Evolutionary conservation across 2,888 invertebrate genomes (phyloP).

Genomic region (Oscheius sp.): DNA sequence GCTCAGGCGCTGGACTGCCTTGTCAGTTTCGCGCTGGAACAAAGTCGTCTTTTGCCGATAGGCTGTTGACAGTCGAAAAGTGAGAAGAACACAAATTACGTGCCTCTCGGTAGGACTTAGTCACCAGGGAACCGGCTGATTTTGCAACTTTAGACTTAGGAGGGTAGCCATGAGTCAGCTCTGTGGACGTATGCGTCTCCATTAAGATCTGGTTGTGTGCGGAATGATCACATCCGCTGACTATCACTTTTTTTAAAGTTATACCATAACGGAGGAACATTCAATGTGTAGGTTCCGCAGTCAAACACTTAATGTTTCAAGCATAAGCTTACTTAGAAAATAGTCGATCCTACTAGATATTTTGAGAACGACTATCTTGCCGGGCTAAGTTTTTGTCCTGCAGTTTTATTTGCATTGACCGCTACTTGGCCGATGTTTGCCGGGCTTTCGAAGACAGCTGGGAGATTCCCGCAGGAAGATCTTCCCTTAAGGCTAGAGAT

Average conservation of each 20-base stretch:
- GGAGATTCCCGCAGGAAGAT: constrained; percentile 29
- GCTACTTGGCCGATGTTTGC: constrained; percentile 30
- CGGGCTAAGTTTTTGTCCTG: constrained; percentile 17
- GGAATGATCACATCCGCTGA: too few species aligned
- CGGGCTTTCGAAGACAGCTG: constrained; percentile 22
- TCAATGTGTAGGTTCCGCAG: too few species aligned
- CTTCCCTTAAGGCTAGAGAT: background rate
- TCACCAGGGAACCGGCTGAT: background rate
- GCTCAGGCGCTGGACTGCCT: constrained; percentile 33
- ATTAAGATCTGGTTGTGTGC: too few species aligned
- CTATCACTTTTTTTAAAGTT: too few species aligned
- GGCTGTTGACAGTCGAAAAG: constrained; percentile 12
- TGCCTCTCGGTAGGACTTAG: background rate
- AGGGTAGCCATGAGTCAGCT: too few species aligned
- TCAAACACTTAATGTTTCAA: too few species aligned
- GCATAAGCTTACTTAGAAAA: too few species aligned
- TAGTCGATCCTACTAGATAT: too few species aligned
- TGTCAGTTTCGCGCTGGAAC: constrained; percentile 33
- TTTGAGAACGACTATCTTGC: background rate
- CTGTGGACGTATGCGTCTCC: too few species aligned
- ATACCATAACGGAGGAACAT: too few species aligned
- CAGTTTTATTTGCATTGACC: constrained; percentile 34
- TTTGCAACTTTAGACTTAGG: background rate
- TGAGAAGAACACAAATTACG: too few species aligned
- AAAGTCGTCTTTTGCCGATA: constrained; percentile 28